phyloP scores from a whole-genome alignment of 1,140 invertebrate species.

The Halotydeus destructor region DNA sequence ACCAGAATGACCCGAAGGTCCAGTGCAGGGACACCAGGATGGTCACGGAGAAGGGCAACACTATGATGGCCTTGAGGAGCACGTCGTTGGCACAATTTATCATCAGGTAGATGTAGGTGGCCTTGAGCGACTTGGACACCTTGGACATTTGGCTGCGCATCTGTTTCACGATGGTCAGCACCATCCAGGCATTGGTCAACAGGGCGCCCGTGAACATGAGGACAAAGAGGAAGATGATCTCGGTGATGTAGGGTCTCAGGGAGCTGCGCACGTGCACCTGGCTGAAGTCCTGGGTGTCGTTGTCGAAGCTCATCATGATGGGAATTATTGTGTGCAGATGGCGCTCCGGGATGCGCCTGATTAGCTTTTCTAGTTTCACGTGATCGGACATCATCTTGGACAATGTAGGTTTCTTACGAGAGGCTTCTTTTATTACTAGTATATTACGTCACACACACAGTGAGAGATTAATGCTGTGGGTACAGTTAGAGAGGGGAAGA shows the following conservation, averaged over 20 bases:
- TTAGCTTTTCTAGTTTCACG: too few species aligned
- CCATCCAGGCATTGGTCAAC: neutral
- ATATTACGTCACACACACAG: too few species aligned
- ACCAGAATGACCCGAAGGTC: constrained; percentile 49
- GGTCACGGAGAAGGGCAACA: constrained; percentile 3
- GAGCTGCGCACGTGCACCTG: neutral
- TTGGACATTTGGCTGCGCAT: neutral
- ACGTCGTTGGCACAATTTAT: neutral
- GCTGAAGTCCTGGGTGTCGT: constrained; percentile 1
- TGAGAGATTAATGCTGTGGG: too few species aligned
- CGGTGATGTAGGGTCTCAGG: neutral
- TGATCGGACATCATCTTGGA: too few species aligned
- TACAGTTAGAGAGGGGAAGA: too few species aligned
- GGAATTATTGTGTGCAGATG: neutral
- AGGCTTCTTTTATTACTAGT: too few species aligned
- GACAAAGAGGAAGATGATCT: neutral
- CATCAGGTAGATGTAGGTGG: neutral
- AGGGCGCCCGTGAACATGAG: neutral
- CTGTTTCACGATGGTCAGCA: too few species aligned
- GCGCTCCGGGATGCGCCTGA: too few species aligned
- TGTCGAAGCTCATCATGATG: neutral
- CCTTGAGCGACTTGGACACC: too few species aligned
- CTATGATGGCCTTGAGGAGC: neutral
- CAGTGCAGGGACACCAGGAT: constrained; percentile 28
- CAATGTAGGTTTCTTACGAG: too few species aligned